Evolutionary conservation across 92 coral and sea anemone genomes (phyloP).

Genomic region (Heteractis magnifica): DNA sequence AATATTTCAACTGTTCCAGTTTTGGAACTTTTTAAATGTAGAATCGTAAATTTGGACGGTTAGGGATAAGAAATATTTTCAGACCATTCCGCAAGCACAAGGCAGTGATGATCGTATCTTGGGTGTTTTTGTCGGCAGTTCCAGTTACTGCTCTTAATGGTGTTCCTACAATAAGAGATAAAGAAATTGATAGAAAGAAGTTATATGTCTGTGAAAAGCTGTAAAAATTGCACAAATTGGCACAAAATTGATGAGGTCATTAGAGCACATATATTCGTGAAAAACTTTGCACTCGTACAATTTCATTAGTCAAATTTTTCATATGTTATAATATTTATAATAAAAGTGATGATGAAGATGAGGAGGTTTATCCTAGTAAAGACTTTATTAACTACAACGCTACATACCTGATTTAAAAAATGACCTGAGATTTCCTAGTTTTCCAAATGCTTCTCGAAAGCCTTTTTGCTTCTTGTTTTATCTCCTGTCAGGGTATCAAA

Average conservation of each 20-base stretch:
- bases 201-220: too few species aligned
- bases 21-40: conserved; percentile 36
- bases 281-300: too few species aligned
- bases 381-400: too few species aligned
- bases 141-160: conserved; percentile 58
- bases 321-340: not conserved
- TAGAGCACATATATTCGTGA: too few species aligned
- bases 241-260: too few species aligned
- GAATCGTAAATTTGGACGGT: conserved; percentile 36
- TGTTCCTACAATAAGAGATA: conserved; percentile 54
- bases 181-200: too few species aligned
- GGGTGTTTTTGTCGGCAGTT: conserved; percentile 52
- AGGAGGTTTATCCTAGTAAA: too few species aligned
- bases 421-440: conserved; percentile 17
- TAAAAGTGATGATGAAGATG: not conserved
- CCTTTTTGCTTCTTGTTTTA: not conserved
- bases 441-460: conserved; percentile 13
- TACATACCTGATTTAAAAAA: conserved; percentile 10
- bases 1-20: not conserved
- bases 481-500: not conserved
- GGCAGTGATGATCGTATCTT: conserved; percentile 32
- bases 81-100: conserved; percentile 21
- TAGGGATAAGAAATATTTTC: conserved; percentile 44
- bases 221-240: too few species aligned
- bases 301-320: not conserved